phyloP scores from a whole-genome alignment of 2,113 vertebrate species.

The Cyanoderma ruficeps region DNA sequence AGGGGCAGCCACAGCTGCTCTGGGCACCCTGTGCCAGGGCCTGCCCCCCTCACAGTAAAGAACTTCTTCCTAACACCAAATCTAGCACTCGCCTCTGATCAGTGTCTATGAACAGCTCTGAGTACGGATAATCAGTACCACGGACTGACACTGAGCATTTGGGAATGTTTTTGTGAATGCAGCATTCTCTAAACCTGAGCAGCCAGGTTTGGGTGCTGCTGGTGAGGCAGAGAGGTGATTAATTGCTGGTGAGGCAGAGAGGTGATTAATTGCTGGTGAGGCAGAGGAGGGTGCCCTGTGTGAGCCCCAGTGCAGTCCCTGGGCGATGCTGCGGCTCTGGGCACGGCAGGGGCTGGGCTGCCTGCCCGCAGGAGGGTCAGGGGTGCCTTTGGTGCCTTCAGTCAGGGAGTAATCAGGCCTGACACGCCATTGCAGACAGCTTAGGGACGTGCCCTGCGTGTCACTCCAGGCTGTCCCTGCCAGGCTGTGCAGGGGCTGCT shows the following conservation, averaged over 20 bases:
- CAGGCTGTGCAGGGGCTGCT: background rate
- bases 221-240: background rate
- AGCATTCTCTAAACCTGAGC: background rate
- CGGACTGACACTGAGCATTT: background rate
- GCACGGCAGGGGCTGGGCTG: background rate
- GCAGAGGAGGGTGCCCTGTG: background rate
- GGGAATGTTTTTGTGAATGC: background rate
- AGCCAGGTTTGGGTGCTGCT: background rate
- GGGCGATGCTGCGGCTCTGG: accelerated
- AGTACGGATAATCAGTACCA: background rate
- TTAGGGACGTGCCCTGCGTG: background rate
- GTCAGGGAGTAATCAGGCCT: accelerated
- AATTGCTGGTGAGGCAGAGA: background rate
- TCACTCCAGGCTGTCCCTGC: background rate
- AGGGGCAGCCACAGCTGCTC: background rate
- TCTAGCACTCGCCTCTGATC: background rate
- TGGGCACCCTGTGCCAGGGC: background rate
- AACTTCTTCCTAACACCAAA: background rate
- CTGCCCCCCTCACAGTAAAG: accelerated
- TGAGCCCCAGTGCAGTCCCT: background rate
- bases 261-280: background rate
- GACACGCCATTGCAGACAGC: background rate
- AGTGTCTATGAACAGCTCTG: background rate
- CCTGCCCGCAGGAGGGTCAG: background rate
- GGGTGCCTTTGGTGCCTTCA: background rate